phyloP scores from a whole-genome alignment of 2,113 vertebrate genomes.

The Paracanthobrama guichenoti region DNA sequence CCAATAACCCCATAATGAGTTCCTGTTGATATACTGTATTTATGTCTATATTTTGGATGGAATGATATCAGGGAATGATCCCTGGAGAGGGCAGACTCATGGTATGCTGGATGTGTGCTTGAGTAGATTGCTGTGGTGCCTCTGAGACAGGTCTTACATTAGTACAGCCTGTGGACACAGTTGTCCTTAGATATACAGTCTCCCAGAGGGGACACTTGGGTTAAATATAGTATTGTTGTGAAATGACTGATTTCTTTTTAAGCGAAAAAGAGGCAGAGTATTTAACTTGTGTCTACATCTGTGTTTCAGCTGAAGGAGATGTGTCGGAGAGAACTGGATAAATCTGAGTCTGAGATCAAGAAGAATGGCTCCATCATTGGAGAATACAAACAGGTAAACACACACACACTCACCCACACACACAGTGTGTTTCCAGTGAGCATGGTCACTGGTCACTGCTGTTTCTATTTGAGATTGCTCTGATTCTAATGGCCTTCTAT shows the following conservation, averaged over 20 bases:
- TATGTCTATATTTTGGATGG: neutral
- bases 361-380: conserved; percentile 98
- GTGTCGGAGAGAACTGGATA: conserved; percentile 95
- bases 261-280: conserved; percentile 1
- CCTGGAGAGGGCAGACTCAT: neutral
- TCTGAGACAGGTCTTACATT: conserved; percentile 11
- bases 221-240: conserved; percentile 8
- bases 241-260: conserved; percentile 32
- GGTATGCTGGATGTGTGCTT: neutral
- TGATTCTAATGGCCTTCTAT: conserved; percentile 9
- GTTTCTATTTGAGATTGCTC: conserved; percentile 1
- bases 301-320: conserved; percentile 92
- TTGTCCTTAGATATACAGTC: conserved; percentile 15
- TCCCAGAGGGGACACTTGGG: neutral
- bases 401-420: neutral
- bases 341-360: conserved; percentile 95
- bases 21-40: neutral
- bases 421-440: neutral
- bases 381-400: conserved; percentile 95
- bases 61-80: neutral
- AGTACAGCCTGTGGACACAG: conserved; percentile 22
- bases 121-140: conserved; percentile 10
- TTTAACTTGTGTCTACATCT: conserved; percentile 38
- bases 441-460: too few species aligned
- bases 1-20: neutral